Conservation (phyloP, 1,140 invertebrate genomes). For the Hylaeus volcanicus region DNA sequence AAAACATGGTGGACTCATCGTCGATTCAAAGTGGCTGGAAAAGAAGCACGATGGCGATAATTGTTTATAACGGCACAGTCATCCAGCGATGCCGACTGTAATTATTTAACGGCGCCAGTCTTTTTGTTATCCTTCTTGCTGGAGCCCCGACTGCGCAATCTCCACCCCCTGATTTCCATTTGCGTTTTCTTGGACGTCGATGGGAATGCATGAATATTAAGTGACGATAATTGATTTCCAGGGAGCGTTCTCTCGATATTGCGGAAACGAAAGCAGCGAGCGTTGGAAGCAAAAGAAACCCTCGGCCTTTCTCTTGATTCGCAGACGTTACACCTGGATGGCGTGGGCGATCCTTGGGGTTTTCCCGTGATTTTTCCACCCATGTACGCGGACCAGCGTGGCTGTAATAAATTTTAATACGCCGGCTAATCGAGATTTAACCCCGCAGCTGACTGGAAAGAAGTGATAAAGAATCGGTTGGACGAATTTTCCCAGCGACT, state of each 20-base stretch:
- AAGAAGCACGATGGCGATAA: not conserved
- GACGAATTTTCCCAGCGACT: too few relatives aligned
- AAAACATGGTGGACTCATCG: too few relatives aligned
- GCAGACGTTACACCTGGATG: not conserved
- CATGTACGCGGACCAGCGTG: not conserved
- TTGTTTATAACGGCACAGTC: too few relatives aligned
- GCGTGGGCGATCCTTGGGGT: not conserved
- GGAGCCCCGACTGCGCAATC: not conserved
- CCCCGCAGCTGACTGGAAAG: not conserved
- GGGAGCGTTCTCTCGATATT: not conserved
- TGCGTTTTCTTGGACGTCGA: not conserved
- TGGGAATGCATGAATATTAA: constrained; percentile 33
- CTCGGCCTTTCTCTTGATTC: not conserved
- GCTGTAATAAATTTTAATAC: constrained; percentile 3
- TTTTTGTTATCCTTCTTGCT: not conserved
- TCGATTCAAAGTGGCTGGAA: too few relatives aligned
- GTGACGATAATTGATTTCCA: constrained; percentile 30
- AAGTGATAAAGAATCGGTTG: not conserved
- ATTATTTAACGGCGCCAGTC: constrained; percentile 4
- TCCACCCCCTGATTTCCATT: not conserved
- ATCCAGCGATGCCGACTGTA: not conserved
- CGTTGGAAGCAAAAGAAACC: too few relatives aligned
- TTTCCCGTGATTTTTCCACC: too few relatives aligned
- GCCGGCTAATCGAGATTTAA: not conserved
- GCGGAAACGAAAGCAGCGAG: too few relatives aligned